Evolutionary conservation across 2,113 vertebrate genomes (phyloP), one percentile per base, ranked within the genome.

Genomic region (Paedocypris sp.): DNA sequence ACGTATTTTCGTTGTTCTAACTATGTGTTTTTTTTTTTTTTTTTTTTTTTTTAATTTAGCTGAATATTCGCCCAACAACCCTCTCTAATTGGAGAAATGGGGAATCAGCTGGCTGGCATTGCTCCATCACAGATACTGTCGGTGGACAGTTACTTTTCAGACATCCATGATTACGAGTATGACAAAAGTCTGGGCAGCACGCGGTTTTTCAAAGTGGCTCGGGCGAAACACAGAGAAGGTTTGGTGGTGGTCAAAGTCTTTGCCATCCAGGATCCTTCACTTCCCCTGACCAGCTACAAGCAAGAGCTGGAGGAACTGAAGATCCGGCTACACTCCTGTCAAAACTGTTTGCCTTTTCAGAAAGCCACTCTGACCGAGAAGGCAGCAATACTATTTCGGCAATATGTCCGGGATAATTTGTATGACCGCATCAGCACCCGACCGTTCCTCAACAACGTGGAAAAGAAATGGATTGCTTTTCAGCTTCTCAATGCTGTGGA

Each of bases 121-220:
- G 94, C 95, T 43, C 95, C 94, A 1, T 93, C 95, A 1, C 95
- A 99, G 87, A 99, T 99, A 75, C 86, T 99, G 18, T 97, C 94
- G 0, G 95, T 99, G 59, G 95, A 98, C 82, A 97, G 94, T 73
- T 97, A 99, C 79, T 97, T 99, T 79, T 97, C 93, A 0, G 95
- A 97, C 73, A 94, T 98, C 70, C 89, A 94, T 23, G 92, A 98
- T 77, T 94, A 91, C 41, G 93, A 97, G 52, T 97, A 98, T 32
- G 93, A 97, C 66, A 96, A 92, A 75, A 98, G 93, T 60, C 79
- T 99, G 70, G 95, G 95, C 42, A 99, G 93, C 73, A 99, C 93
- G 0, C 88, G 94, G 3, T 98, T 99, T 79, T 99, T 99, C 77
- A 98, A 99, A 75, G 94, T 99, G 54, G 95, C 94, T 5, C 85